Evolutionary conservation across 2,888 invertebrate genomes (phyloP), one percentile per base, ranked within the genome.

Genomic region (Psylliodes chrysocephalus): DNA sequence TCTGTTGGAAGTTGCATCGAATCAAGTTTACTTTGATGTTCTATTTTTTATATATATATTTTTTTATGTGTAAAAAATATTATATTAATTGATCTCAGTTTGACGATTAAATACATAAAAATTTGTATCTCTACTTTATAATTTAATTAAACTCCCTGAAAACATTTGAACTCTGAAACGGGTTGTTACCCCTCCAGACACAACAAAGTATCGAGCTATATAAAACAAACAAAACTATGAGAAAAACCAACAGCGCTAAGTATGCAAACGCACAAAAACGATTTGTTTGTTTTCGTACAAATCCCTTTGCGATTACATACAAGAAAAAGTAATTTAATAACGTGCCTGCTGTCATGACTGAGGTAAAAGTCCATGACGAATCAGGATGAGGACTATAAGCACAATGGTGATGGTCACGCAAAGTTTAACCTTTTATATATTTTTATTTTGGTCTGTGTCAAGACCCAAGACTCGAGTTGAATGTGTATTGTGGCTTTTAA

Each of bases 331-430:
- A 54, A 40, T 54, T 54, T 54, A 54, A 54, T 54, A 54, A 54
- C 40, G 38, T 40, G 53, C 40, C 40, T 17, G 52, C 14, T 52
- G 53, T 28, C 40, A 54, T 54, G 53, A 54, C 53, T 54, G 22
- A 15, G 15, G 40, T 38, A 54, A 54, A n/a, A 54, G 40, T 40
- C 53, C 53, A 40, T 54, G 53, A 54, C 53, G 28, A 54, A 54
- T 54, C 53, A 54, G n/a, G 53, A 54, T 54, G 40, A 25, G 40
- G 15, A 14, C 22, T 15, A 28, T 54, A n/a, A n/a, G n/a, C n/a
- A 54, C 53, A 54, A 54, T 54, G 53, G 53, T 40, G 19, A 54
- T 54, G 53, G 53, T 54, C 53, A 54, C 53, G 53, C 53, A 25
- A 54, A 49, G 12, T 49, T 28, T 30, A 28, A 30, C 17, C 14